phyloP scores from a whole-genome alignment of 2,797 vertebrate species.

The Sylvia borin region DNA sequence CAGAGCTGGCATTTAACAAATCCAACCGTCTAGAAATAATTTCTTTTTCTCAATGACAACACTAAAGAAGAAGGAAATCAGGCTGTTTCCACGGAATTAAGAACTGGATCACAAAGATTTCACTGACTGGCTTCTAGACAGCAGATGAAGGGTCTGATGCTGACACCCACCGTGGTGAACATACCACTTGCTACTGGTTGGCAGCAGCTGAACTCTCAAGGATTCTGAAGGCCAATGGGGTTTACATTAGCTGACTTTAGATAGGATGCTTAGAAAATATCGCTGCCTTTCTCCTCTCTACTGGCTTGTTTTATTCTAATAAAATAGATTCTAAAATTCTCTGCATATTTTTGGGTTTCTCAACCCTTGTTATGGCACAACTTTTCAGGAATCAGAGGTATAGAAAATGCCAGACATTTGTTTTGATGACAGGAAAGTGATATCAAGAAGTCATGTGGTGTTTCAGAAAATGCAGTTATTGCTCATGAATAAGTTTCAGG shows the following conservation, averaged over 20 bases:
- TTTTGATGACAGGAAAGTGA: background rate
- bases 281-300: background rate
- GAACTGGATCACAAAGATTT: background rate
- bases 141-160: background rate
- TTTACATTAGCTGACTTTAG: background rate
- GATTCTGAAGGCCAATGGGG: background rate
- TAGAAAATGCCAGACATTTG: background rate
- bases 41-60: background rate
- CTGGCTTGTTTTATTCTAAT: background rate
- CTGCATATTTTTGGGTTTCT: background rate
- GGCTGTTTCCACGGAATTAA: background rate
- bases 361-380: background rate
- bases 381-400: background rate
- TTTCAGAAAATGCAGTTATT: background rate
- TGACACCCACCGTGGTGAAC: background rate
- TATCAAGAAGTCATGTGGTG: background rate
- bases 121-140: background rate
- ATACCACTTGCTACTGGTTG: background rate
- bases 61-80: background rate
- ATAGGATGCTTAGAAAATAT: background rate
- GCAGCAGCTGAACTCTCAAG: background rate
- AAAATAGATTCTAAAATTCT: background rate
- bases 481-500: background rate
- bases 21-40: background rate
- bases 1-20: slow-evolving; percentile 19